Evolutionary conservation across 2,113 vertebrate genomes (phyloP).

Genomic region (Menura novaehollandiae): DNA sequence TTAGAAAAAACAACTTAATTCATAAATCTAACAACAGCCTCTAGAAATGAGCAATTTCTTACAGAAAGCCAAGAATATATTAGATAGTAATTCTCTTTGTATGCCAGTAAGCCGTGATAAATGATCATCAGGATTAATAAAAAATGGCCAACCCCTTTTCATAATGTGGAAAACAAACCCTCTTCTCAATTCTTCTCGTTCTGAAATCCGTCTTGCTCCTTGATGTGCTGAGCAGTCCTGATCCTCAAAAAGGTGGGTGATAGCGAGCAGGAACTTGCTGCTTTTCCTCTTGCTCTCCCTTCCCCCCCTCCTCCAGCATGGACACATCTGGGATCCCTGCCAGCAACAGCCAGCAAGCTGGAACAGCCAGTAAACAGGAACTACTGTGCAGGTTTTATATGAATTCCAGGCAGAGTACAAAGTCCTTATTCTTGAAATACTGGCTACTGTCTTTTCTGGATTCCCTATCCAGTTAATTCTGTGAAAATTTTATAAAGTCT

Average conservation of each 20-base stretch:
- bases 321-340: not conserved
- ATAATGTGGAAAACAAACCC: not conserved
- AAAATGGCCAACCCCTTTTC: not conserved
- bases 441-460: not conserved
- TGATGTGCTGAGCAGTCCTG: not conserved
- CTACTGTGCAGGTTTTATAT: not conserved
- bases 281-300: not conserved
- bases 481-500: not conserved
- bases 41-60: not conserved
- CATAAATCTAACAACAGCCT: not conserved
- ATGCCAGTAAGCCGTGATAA: not conserved
- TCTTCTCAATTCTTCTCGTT: not conserved
- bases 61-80: not conserved
- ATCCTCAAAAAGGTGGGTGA: not conserved
- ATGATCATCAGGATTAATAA: not conserved
- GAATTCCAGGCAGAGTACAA: slow-evolving; percentile 6
- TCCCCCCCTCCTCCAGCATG: not conserved
- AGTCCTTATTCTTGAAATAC: not conserved
- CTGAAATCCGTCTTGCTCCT: not conserved
- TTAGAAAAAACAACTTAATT: not conserved
- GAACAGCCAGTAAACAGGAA: not conserved
- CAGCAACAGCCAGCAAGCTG: not conserved
- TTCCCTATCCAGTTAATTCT: not conserved
- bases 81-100: not conserved
- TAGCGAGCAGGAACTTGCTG: not conserved